phyloP scores from a whole-genome alignment of 2,797 vertebrate species.

The Momotus momota region DNA sequence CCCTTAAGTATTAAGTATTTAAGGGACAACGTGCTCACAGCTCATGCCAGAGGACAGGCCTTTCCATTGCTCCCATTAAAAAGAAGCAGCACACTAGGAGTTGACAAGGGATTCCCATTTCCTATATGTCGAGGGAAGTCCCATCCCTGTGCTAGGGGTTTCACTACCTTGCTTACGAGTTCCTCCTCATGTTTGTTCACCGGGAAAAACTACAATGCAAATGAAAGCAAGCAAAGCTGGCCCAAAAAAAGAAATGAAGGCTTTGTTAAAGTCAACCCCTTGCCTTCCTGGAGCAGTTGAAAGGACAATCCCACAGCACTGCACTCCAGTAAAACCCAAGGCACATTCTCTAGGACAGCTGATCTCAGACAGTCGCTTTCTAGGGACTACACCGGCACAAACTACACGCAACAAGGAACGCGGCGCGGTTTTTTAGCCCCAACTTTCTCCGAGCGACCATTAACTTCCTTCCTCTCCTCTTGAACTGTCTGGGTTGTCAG shows the following conservation, averaged over 20 bases:
- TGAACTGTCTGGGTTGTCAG: not conserved
- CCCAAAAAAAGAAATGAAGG: not conserved
- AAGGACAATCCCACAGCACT: accelerated
- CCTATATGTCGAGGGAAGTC: not conserved
- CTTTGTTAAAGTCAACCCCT: not conserved
- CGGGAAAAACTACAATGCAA: not conserved
- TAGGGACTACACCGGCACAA: not conserved
- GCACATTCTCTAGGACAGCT: not conserved
- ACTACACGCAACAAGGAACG: not conserved
- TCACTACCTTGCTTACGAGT: not conserved
- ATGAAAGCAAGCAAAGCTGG: not conserved
- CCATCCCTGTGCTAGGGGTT: accelerated
- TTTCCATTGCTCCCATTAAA: not conserved
- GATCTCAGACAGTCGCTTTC: not conserved
- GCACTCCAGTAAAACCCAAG: not conserved
- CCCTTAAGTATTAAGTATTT: not conserved
- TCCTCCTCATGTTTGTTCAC: not conserved
- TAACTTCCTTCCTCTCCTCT: not conserved
- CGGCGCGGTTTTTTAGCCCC: not conserved
- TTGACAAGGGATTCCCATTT: not conserved
- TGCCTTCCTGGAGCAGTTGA: not conserved
- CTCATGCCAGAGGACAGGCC: not conserved
- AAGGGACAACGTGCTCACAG: not conserved
- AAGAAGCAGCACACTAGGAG: accelerated
- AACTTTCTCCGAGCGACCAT: not conserved